These are phyloP conservation scores for Hippocampus kuda DNA, from an alignment of 2,797 vertebrate species.

Conservation along the genomic window DNA sequence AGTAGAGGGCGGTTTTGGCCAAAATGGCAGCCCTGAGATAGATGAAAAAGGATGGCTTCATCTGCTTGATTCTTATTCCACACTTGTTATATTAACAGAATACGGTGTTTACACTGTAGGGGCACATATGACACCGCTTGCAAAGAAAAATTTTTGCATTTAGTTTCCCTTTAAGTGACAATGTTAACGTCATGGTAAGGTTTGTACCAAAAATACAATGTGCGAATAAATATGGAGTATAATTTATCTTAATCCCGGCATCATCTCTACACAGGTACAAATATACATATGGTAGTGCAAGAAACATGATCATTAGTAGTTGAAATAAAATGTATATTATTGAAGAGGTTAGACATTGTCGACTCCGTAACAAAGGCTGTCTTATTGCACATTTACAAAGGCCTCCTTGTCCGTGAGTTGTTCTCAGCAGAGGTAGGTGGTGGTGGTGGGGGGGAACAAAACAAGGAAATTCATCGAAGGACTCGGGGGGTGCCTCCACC, in stretches of 20 bases:
- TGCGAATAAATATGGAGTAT: background rate
- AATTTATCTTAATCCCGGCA: background rate
- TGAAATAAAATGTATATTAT: background rate
- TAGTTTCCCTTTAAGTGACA: background rate
- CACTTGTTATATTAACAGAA: too few species aligned
- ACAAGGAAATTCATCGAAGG: background rate
- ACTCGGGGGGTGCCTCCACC: background rate
- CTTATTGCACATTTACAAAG: constrained; percentile 2
- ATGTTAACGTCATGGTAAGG: background rate
- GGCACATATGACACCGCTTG: too few species aligned
- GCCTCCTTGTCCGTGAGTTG: constrained; percentile 3
- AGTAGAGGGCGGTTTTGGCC: too few species aligned
- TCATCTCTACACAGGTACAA: background rate
- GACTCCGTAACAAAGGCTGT: background rate
- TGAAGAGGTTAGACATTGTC: background rate
- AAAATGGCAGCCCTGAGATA: too few species aligned
- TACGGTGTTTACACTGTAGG: too few species aligned
- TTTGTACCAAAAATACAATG: background rate
- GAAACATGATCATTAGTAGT: background rate
- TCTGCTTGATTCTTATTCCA: too few species aligned
- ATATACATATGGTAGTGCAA: background rate
- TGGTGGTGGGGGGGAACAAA: constrained; percentile 3
- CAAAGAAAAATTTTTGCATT: too few species aligned
- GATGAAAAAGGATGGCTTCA: too few species aligned
- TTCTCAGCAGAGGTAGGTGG: constrained; percentile 2